Evolutionary conservation across 2,888 invertebrate genomes (phyloP).

Genomic region (Eurytoma californica): DNA sequence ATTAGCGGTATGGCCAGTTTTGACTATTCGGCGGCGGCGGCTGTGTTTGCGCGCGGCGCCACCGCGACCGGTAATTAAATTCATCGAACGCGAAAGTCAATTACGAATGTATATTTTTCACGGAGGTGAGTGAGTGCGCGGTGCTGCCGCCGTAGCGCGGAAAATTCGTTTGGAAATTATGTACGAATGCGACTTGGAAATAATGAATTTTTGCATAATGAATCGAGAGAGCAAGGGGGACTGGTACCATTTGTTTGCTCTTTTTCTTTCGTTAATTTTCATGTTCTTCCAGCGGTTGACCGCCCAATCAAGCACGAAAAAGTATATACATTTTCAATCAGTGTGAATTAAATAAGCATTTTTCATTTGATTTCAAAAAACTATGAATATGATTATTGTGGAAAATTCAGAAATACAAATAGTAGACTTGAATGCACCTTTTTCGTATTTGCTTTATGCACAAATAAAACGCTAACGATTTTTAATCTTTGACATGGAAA

Average conservation of each 20-base stretch:
- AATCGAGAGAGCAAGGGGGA: slow-evolving; percentile 10
- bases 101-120: slow-evolving; percentile 53
- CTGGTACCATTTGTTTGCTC: slow-evolving; percentile 19
- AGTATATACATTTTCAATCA: neutral
- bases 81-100: slow-evolving; percentile 52
- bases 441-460: too few species aligned
- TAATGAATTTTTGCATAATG: slow-evolving; percentile 51
- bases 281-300: neutral
- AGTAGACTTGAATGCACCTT: too few species aligned
- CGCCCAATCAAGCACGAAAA: slow-evolving; percentile 3
- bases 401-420: too few species aligned
- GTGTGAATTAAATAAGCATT: neutral
- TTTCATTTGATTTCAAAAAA: neutral
- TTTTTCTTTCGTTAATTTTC: neutral
- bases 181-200: slow-evolving; percentile 17
- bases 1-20: slow-evolving; percentile 43
- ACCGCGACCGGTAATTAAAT: slow-evolving; percentile 50
- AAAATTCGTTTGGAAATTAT: slow-evolving; percentile 36
- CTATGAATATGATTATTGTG: too few species aligned
- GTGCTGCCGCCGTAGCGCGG: neutral
- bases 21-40: neutral
- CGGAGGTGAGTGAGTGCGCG: neutral
- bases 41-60: slow-evolving; percentile 16
- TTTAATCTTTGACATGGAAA: too few species aligned
- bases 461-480: too few species aligned